Conservation (phyloP, 2,797 vertebrate species). For the Clamator glandarius region DNA sequence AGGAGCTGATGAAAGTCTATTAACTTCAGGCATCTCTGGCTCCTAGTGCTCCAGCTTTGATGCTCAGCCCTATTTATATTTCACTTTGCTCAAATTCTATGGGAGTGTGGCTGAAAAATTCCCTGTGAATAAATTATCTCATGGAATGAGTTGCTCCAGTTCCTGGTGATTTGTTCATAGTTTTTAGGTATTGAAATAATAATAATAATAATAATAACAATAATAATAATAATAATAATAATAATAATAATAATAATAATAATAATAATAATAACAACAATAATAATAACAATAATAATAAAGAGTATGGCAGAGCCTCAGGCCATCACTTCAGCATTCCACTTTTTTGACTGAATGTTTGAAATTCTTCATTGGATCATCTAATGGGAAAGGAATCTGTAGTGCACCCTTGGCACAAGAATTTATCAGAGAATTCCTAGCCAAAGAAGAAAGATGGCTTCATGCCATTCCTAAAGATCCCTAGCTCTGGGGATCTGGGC, state of each 20-base stretch:
- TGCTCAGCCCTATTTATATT: neutral
- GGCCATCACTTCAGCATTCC: neutral
- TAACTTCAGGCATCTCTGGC: neutral
- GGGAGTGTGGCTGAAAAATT: neutral
- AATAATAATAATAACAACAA: rapidly evolving
- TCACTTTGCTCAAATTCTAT: neutral
- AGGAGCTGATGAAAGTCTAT: neutral
- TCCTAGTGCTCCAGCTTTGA: neutral
- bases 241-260: rapidly evolving
- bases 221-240: rapidly evolving
- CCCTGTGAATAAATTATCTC: neutral
- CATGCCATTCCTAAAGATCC: neutral
- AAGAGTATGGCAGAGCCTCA: neutral
- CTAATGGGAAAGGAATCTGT: neutral
- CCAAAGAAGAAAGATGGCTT: neutral
- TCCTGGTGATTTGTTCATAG: neutral
- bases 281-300: neutral
- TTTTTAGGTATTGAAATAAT: neutral
- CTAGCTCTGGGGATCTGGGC: neutral
- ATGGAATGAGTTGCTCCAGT: neutral
- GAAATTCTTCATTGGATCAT: neutral
- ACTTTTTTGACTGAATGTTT: neutral
- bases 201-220: neutral
- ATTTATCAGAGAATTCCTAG: neutral
- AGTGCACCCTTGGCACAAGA: neutral